phyloP scores from a whole-genome alignment of 2,113 vertebrate genomes.

The Numenius arquata region DNA sequence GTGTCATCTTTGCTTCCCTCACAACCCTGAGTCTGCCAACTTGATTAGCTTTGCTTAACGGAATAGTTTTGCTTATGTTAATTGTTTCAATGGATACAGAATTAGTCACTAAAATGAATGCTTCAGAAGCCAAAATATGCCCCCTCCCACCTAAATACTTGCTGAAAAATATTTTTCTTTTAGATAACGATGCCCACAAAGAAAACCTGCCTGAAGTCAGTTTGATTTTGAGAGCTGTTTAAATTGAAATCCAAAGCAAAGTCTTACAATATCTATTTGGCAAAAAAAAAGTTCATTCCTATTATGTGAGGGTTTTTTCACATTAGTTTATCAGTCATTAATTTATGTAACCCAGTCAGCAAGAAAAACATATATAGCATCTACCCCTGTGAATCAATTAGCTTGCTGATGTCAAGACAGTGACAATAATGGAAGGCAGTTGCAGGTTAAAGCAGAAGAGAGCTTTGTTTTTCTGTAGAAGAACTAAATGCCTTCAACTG shows the following conservation, averaged over 20 bases:
- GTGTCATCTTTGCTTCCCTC: neutral
- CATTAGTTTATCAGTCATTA: neutral
- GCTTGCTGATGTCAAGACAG: neutral
- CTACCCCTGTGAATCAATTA: neutral
- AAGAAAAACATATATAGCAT: neutral
- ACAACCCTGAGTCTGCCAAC: neutral
- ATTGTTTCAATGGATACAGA: neutral
- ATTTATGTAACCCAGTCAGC: neutral
- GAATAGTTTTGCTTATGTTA: neutral
- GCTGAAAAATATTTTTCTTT: neutral
- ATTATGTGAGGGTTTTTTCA: neutral
- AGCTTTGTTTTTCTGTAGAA: neutral
- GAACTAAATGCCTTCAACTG: neutral
- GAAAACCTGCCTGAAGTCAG: neutral
- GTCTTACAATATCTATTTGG: neutral
- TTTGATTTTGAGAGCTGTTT: neutral
- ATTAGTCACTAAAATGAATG: neutral
- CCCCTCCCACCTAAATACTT: neutral
- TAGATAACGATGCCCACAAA: neutral
- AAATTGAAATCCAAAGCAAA: neutral
- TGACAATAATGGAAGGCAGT: neutral
- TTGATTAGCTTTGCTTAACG: neutral
- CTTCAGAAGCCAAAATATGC: neutral
- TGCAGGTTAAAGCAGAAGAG: neutral
- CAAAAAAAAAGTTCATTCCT: neutral